Evolutionary conservation across 2,888 invertebrate genomes (phyloP).

Genomic region (Serripes groenlandicus): DNA sequence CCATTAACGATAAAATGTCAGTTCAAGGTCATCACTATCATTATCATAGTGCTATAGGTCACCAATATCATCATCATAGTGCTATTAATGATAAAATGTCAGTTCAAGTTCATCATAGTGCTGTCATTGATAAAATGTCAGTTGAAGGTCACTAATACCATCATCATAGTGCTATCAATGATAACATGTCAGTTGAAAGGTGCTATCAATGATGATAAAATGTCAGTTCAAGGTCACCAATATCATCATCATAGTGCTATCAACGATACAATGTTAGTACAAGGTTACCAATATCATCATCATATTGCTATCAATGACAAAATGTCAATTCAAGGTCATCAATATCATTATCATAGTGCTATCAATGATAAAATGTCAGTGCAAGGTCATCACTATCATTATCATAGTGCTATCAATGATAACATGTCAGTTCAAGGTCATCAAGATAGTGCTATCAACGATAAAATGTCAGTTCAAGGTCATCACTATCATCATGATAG

Average conservation of each 20-base stretch:
- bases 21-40: constrained; percentile 96
- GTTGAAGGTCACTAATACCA: constrained; percentile 96
- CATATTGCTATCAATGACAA: too few species aligned
- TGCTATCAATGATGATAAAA: too few species aligned
- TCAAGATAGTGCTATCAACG: too few species aligned
- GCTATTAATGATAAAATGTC: constrained; percentile 92
- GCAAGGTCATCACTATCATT: constrained; percentile 97
- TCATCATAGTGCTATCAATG: constrained; percentile 90
- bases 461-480: too few species aligned
- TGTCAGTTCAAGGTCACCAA: constrained; percentile 96
- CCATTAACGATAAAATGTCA: constrained; percentile 93
- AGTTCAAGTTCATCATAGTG: constrained; percentile 96
- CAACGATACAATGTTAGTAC: constrained; percentile 95
- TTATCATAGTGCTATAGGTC: constrained; percentile 90
- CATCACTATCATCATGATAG: too few species aligned
- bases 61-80: too few species aligned
- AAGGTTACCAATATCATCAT: constrained; percentile 95
- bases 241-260: constrained; percentile 91
- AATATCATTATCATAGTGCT: too few species aligned
- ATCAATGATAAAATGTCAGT: constrained; percentile 93
- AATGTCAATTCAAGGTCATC: too few species aligned
- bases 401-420: constrained; percentile 88
- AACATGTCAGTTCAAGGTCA: too few species aligned
- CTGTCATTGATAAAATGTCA: constrained; percentile 93
- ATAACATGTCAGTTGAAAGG: too few species aligned